Evolutionary conservation across 2,888 invertebrate genomes (phyloP).

Genomic region (Mesodorylaimus sp.): DNA sequence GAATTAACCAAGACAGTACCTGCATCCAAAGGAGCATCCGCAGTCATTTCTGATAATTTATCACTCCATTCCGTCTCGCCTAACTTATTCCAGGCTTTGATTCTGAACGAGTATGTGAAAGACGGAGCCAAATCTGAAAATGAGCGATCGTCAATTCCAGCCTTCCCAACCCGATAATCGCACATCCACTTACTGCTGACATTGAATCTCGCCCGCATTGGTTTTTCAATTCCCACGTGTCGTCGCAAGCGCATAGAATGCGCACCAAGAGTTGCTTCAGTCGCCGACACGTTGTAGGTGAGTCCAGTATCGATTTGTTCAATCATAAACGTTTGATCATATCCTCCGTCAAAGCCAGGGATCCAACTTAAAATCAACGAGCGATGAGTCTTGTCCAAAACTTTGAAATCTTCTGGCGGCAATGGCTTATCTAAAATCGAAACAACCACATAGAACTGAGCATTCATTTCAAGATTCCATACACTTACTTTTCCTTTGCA

Average conservation of each 20-base stretch:
- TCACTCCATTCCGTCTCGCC: constrained; percentile 4
- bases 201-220: background rate
- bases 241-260: background rate
- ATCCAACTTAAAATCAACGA: constrained; percentile 22
- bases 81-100: constrained; percentile 3
- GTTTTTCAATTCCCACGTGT: constrained; percentile 6
- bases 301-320: background rate
- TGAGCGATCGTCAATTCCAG: background rate
- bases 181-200: constrained; percentile 1
- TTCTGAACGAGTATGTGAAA: constrained; percentile 5
- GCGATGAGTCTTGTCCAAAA: constrained; percentile 15
- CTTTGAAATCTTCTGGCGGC: constrained; percentile 15
- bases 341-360: constrained; percentile 26
- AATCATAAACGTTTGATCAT: constrained; percentile 13
- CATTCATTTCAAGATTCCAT: background rate
- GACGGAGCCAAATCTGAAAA: constrained; percentile 6
- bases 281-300: background rate
- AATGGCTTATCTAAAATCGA: constrained; percentile 16
- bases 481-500: constrained; percentile 17
- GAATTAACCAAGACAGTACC: background rate
- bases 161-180: background rate
- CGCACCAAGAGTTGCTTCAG: background rate
- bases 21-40: constrained; percentile 7
- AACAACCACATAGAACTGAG: background rate
- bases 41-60: background rate